phyloP scores from a whole-genome alignment of 2,888 invertebrate species.

The Polydrusus tereticollis region DNA sequence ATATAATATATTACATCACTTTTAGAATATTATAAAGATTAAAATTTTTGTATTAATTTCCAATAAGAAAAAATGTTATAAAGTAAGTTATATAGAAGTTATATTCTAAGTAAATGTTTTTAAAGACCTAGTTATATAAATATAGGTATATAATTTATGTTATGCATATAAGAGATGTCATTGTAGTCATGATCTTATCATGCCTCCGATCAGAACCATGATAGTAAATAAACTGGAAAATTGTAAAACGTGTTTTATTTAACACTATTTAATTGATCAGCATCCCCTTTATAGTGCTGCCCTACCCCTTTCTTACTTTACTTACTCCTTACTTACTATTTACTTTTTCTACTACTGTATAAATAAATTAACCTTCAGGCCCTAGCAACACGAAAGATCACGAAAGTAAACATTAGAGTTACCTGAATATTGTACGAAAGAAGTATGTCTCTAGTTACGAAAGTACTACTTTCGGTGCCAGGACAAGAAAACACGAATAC shows the following conservation, averaged over 20 bases:
- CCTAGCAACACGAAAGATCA: too few relatives aligned
- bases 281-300: too few relatives aligned
- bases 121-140: conserved; percentile 46
- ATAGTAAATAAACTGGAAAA: conserved; percentile 56
- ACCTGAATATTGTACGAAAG: too few relatives aligned
- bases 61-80: conserved; percentile 41
- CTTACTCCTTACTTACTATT: too few relatives aligned
- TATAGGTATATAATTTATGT: conserved; percentile 44
- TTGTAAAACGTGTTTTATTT: not conserved
- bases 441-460: too few relatives aligned
- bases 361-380: too few relatives aligned
- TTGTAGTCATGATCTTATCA: conserved; percentile 57
- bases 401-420: too few relatives aligned
- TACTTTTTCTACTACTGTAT: too few relatives aligned
- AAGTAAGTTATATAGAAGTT: conserved; percentile 55
- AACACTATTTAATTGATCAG: not conserved
- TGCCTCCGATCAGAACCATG: conserved; percentile 64
- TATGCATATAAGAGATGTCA: conserved; percentile 37
- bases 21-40: conserved; percentile 44
- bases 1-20: conserved; percentile 51
- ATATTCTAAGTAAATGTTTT: conserved; percentile 63
- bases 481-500: too few relatives aligned
- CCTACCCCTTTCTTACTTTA: too few relatives aligned
- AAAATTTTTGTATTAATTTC: conserved; percentile 45
- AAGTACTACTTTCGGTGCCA: too few relatives aligned